These are phyloP conservation scores for Cuniculus paca DNA, from an alignment of 2,797 vertebrate species.

Conservation along the genomic window DNA sequence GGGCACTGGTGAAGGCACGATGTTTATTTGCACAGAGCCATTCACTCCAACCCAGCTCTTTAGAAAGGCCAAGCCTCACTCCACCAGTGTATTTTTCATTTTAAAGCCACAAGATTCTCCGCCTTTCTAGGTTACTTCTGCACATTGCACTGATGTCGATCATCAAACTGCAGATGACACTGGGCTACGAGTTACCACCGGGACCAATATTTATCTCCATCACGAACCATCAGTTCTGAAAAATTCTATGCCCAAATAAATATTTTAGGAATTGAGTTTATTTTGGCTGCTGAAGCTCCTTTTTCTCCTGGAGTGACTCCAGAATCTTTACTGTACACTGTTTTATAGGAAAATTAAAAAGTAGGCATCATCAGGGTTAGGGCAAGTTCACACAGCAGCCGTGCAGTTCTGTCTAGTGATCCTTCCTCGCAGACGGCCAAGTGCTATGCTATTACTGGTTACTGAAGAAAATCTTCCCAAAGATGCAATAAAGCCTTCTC, in stretches of 20 bases:
- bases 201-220: background rate
- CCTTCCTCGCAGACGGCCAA: rapidly evolving
- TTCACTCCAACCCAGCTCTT: background rate
- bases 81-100: background rate
- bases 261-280: background rate
- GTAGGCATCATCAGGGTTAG: background rate
- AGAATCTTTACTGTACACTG: background rate
- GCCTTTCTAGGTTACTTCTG: background rate
- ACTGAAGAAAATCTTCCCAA: background rate
- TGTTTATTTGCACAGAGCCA: rapidly evolving
- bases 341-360: background rate
- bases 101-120: no score
- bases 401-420: background rate
- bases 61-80: rapidly evolving
- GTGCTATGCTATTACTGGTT: background rate
- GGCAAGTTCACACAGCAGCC: background rate
- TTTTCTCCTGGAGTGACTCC: background rate
- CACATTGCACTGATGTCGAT: background rate
- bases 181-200: no score
- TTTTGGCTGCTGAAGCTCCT: background rate
- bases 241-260: background rate
- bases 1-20: background rate
- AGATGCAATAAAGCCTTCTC: background rate
- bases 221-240: background rate
- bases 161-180: background rate